Base-by-base conservation (phyloP, 2,797 vertebrate genomes). In the Triplophysa yarkandensis region DNA sequence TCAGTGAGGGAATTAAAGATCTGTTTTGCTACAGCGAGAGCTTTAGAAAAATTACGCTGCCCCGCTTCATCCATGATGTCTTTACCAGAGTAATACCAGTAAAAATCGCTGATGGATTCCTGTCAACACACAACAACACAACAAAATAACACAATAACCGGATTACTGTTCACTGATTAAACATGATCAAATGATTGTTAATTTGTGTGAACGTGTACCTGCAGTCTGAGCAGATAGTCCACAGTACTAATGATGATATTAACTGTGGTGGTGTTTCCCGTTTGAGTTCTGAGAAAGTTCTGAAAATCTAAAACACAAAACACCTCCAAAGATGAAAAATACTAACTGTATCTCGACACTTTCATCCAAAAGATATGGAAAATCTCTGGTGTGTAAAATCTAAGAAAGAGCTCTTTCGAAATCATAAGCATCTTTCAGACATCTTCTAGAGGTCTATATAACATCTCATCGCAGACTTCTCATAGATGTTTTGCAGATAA, bases 21-120 rank as follows among this genome's bases (percentile, higher is more conserved):
- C 87, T 99, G 98, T 83, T 98, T 99, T 68, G 96, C 97, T 66
- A 99, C 98, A 36, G 94, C 94, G 76, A 99, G 88, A 6, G 97
- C 97, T 91, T 93, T 95, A 76, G 97, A 99, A 88, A 99, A 99
- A 89, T 99, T 98, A 68, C 95, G 93, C 86, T 98, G 96, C 62
- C 98, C 98, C 7, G 96, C 93, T 74, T 97, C 97, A 83, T 99
- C 98, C 82, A 99, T 99, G 17, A 98, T 52, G 43, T 98, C 96
- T 83, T 98, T 98, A 75, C 97, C 98, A 75, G 98, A 99, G 83
- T 99, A 99, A 87, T 98, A 99, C 98, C 97, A 99, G 86, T 99
- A 99, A 89, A 99, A 99, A 86, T 99, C 98, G 86, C 98, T 99
- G 88, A 99, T 99, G 44, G 98, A 99, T 85, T 99, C 98, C 97